A percentile compares a stretch with the other conserved stretches of the same genome.
Conservation (phyloP, 1,140 invertebrate species). For the Adelges cooleyi region DNA sequence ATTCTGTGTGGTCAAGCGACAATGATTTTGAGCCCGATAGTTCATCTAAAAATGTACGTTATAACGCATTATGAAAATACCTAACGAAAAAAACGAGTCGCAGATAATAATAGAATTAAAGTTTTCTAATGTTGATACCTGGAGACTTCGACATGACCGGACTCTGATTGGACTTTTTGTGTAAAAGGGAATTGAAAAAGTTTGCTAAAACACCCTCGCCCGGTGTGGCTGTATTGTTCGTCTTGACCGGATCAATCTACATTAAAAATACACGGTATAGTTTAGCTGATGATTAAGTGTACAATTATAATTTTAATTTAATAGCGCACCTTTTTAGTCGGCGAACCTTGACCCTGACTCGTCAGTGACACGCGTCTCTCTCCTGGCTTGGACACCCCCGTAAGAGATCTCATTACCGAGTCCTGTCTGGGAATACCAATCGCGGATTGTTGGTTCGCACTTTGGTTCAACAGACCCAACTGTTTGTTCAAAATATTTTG, state of each 20-base stretch:
- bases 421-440: slow-evolving; percentile 42
- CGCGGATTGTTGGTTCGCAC: slow-evolving; percentile 36
- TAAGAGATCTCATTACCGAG: slow-evolving; percentile 46
- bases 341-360: slow-evolving; percentile 38
- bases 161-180: slow-evolving; percentile 64
- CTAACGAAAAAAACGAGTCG: no score
- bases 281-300: neutral
- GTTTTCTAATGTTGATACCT: no score
- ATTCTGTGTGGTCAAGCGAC: slow-evolving; percentile 40
- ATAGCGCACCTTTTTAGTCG: slow-evolving; percentile 47
- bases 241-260: slow-evolving; percentile 59
- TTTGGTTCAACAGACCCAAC: slow-evolving; percentile 62
- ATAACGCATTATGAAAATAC: no score
- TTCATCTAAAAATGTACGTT: slow-evolving; percentile 32
- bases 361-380: slow-evolving; percentile 39
- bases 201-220: slow-evolving; percentile 92
- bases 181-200: slow-evolving; percentile 95
- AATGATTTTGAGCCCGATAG: slow-evolving; percentile 31
- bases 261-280: slow-evolving; percentile 31
- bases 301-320: neutral
- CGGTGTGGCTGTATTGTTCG: slow-evolving; percentile 44
- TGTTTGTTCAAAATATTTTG: slow-evolving; percentile 80
- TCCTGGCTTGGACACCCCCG: slow-evolving; percentile 42
- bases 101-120: no score
- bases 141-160: slow-evolving; percentile 1